Base-by-base conservation (phyloP, 2,113 vertebrate genomes). In the Calyptomena viridis region DNA sequence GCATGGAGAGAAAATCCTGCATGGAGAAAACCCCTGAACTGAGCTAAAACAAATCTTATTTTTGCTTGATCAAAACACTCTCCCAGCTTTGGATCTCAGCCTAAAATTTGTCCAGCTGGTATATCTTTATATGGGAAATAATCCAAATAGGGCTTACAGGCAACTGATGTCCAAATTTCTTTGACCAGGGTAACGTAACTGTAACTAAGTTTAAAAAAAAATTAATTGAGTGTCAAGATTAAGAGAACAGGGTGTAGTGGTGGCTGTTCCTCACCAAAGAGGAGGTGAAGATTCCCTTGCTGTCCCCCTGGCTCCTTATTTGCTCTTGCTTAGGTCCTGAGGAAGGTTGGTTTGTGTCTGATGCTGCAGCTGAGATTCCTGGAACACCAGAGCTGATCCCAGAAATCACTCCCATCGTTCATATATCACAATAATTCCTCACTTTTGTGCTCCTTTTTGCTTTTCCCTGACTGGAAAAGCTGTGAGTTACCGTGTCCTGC, bases 221-320 rank as follows among this genome's bases (percentile, higher is more conserved):
- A 6, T 2, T 4, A 46, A 24, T 24, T 3, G 16, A 31, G 10
- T 4, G 15, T 39, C 33, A 55, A 0, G 39, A 17, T 46, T 12
- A 42, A 52, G 47, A 46, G 42, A 66, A 10, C 16, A 15, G 7
- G 14, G 9, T 5, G 9, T 5, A 23, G 21, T 67, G 42, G 37
- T 71, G 39, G 18, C 24, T 87, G 2, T 64, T 73, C 55, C 42
- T 46, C 22, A 47, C n/a, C 50, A 42, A 52, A 33, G 35, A 42
- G 46, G 44, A 37, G 52, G 8, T 16, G 1, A 0, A 0, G 4
- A 25, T 86, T 49, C 25, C 23, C 17, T 56, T n/a, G 21, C 37
- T 53, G 21, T 23, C 8, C n/a, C 16, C 42, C 35, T 80, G 42
- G 9, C 21, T 49, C 40, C 60, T 28, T 1, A 3, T 35, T 67